A percentile compares a stretch with the other conserved stretches of the same genome.
Conservation (phyloP, 2,888 invertebrate species). For the Hedya salicella region DNA sequence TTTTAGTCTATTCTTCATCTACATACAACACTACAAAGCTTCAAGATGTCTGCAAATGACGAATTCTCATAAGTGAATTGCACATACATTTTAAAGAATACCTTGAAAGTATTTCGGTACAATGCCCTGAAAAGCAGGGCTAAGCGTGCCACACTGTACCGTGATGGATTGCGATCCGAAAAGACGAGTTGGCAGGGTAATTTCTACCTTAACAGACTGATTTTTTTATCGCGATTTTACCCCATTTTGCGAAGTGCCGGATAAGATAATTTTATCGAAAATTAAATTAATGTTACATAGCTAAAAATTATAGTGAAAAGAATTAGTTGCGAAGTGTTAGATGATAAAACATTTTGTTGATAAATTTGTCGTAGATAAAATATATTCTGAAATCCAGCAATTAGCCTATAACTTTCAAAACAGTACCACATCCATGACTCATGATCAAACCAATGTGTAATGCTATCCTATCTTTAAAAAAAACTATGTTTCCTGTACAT, state of each 20-base stretch:
- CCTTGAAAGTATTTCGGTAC: background rate
- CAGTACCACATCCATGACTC: no score
- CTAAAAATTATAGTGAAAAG: no score
- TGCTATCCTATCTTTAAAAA: no score
- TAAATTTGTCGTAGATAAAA: no score
- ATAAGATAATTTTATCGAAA: no score
- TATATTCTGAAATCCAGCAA: no score
- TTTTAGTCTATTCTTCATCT: background rate
- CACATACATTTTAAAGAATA: constrained; percentile 1
- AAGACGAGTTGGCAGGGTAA: constrained; percentile 23
- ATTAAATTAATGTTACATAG: no score
- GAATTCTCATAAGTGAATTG: background rate
- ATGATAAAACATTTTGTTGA: no score
- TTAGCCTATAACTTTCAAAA: no score
- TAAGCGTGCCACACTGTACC: constrained; percentile 14
- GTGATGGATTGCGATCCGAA: constrained; percentile 29
- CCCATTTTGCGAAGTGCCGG: background rate
- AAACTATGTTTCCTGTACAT: no score
- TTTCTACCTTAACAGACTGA: constrained; percentile 27
- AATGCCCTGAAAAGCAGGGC: constrained; percentile 11
- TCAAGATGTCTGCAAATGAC: background rate
- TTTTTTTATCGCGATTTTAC: constrained; percentile 18
- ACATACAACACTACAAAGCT: background rate
- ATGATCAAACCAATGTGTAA: no score
- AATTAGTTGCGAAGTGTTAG: no score